Evolutionary conservation across 2,113 vertebrate genomes (phyloP), one percentile per base, ranked within the genome.

Genomic region (Myodes glareolus): DNA sequence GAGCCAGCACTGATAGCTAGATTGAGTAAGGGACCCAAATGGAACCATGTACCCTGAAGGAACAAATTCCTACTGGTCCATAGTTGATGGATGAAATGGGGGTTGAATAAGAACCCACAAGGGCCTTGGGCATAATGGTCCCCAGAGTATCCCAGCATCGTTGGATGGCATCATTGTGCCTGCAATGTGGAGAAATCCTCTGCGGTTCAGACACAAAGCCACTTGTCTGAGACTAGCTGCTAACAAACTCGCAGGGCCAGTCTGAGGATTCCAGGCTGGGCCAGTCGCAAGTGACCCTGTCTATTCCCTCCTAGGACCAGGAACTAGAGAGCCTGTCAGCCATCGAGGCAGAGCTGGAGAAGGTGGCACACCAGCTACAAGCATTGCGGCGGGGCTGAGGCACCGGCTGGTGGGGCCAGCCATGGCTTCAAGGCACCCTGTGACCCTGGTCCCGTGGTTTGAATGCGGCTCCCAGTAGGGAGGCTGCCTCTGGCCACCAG

Each of bases 291-390:
- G 0, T 85, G 52, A 16, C 47, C 61, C 61, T 0, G 27, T 47
- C 1, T 58, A 13, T 90, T 97, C 94, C 95, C 55, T 61, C 16
- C 94, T 98, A 99, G 99, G 99, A 99, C 80, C 99, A 99, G 88
- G 99, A 99, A 97, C 99, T 99, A 94, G 99, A 99, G 97, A 99
- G 99, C 93, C 98, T 99, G 97, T 99, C 99, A 0, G 98, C 99
- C 98, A 99, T 99, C 0, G 99, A 99, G 98, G 99, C 99, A 0
- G 99, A 99, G 98, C 99, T 99, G 65, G 99, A 99, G 98, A 99
- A 98, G 0, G 99, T 99, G 9, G 99, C 99, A 89, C 99, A 99
- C 98, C 99, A 99, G 98, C 98, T 99, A 91, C 99, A 99, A 0
- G 98, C 99, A 36, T 98, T 99, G 97, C 98, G 99, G 92, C 98